These are phyloP conservation scores for Peromyscus melanophrys DNA, from an alignment of 2,797 vertebrate species.

Conservation along the genomic window DNA sequence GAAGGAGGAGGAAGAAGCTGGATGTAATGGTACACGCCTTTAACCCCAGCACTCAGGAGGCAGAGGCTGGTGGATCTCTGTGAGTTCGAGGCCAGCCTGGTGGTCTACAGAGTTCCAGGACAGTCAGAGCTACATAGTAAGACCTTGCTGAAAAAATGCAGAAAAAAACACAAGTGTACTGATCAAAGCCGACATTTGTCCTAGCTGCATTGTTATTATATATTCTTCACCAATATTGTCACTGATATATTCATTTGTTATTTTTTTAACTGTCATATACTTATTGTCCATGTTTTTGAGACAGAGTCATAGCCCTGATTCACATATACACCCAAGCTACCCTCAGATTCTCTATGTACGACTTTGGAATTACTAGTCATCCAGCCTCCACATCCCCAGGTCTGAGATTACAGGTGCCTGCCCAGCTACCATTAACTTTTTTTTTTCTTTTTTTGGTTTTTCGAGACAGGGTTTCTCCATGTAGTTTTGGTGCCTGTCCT, in stretches of 20 bases:
- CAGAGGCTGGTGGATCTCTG: neutral
- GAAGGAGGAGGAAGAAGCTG: neutral
- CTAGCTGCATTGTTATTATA: neutral
- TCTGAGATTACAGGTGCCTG: neutral
- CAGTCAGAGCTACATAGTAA: neutral
- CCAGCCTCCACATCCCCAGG: neutral
- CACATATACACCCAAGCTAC: neutral
- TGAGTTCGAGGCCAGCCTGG: neutral
- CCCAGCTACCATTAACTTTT: too few relatives aligned
- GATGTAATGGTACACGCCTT: neutral
- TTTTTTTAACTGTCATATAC: neutral
- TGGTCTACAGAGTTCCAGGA: neutral
- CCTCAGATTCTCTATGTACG: neutral
- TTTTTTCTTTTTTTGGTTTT: too few relatives aligned
- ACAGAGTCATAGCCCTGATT: neutral
- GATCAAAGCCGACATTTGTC: neutral
- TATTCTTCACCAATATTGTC: neutral
- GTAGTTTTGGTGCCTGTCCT: too few relatives aligned
- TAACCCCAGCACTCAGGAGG: neutral
- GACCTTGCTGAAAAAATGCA: neutral
- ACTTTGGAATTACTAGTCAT: neutral
- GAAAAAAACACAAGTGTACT: too few relatives aligned
- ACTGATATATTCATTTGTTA: neutral
- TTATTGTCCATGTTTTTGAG: neutral
- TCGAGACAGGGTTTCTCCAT: too few relatives aligned